These are phyloP conservation scores for Halcyon leucocephala DNA, from an alignment of 2,797 vertebrate genomes.

Conservation along the genomic window DNA sequence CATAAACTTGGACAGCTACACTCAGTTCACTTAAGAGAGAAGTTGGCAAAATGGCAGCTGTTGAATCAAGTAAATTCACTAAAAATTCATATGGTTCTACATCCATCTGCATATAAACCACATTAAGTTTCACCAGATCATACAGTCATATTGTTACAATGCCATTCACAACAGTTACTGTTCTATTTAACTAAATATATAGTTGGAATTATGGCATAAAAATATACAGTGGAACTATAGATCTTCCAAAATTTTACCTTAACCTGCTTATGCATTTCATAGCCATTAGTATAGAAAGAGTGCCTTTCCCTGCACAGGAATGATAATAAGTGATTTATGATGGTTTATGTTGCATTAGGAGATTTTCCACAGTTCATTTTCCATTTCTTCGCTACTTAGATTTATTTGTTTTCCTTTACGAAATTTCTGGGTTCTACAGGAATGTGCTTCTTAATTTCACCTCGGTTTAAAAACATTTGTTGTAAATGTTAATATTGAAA, in stretches of 20 bases:
- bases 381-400: not conserved
- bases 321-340: not conserved
- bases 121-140: not conserved
- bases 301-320: not conserved
- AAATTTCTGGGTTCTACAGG: not conserved
- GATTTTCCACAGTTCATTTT: not conserved
- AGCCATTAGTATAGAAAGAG: not conserved
- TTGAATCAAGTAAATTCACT: not conserved
- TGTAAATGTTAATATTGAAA: not conserved
- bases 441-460: not conserved
- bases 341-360: not conserved
- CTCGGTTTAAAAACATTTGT: not conserved
- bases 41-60: not conserved
- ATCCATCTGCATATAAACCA: not conserved
- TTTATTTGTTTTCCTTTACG: not conserved
- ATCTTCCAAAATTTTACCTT: not conserved
- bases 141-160: not conserved
- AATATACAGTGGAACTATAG: not conserved
- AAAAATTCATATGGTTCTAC: not conserved
- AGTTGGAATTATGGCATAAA: not conserved
- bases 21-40: not conserved
- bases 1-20: not conserved
- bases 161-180: not conserved
- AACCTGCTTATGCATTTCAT: not conserved
- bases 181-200: not conserved